Conservation (phyloP, 1,140 invertebrate genomes). For the Orussus abietinus region DNA sequence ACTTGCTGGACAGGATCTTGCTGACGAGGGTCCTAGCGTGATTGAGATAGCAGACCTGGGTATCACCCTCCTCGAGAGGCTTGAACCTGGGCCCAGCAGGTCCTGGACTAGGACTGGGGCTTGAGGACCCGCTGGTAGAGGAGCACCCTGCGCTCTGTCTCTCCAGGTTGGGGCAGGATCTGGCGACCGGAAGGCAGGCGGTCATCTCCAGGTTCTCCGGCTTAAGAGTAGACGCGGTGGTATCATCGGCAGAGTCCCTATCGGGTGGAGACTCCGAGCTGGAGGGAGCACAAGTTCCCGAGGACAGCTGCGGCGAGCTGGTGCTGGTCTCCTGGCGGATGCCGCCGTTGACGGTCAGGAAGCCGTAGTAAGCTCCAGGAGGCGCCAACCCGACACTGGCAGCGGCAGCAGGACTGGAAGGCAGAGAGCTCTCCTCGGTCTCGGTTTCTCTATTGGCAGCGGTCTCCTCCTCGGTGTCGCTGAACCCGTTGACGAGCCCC, state of each 20-base stretch:
- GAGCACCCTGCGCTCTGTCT: slow-evolving; percentile 42
- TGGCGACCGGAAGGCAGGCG: slow-evolving; percentile 53
- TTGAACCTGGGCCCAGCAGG: slow-evolving; percentile 68
- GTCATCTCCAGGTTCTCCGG: slow-evolving; percentile 44
- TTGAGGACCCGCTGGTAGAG: slow-evolving; percentile 40
- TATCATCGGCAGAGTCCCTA: slow-evolving; percentile 23
- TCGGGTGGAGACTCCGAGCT: slow-evolving; percentile 27
- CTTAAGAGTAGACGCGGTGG: slow-evolving; percentile 34
- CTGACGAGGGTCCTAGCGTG: slow-evolving; percentile 76
- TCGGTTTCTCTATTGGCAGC: slow-evolving; percentile 31
- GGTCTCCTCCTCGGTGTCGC: slow-evolving; percentile 34
- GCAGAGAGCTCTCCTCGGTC: slow-evolving; percentile 42
- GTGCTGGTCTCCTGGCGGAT: slow-evolving; percentile 48
- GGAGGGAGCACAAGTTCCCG: slow-evolving; percentile 23
- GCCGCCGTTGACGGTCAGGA: slow-evolving; percentile 43
- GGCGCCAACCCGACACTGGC: slow-evolving; percentile 25
- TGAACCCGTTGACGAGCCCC: slow-evolving; percentile 37
- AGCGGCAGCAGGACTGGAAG: slow-evolving; percentile 40
- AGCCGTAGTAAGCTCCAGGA: slow-evolving; percentile 39
- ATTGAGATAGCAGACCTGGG: slow-evolving; percentile 75
- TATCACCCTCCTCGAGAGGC: slow-evolving; percentile 70
- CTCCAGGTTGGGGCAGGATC: slow-evolving; percentile 49
- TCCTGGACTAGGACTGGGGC: slow-evolving; percentile 49
- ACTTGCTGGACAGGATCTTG: slow-evolving; percentile 78
- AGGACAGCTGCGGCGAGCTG: slow-evolving; percentile 42